Evolutionary conservation across 1,140 invertebrate genomes (phyloP), one percentile per base, ranked within the genome.

Genomic region (Leguminivora glycinivorella): DNA sequence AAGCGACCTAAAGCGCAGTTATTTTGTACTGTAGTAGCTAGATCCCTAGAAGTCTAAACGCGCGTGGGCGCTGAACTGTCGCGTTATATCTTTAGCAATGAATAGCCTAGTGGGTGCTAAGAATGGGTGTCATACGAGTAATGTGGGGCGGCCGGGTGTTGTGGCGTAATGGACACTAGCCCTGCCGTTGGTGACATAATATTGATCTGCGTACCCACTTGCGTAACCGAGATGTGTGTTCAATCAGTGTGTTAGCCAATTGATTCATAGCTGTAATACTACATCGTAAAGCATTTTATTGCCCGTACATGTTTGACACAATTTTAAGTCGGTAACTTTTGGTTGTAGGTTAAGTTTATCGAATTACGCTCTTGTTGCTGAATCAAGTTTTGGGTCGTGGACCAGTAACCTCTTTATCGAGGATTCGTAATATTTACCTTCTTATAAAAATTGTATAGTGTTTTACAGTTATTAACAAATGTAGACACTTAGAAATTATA

Each of bases 81-180:
- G 4, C 40, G 4, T 43, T 43, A 43, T n/a, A 9, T 43, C 40
- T 43, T 43, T 43, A 43, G 40, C n/a, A n/a, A 43, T 43, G n/a
- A 43, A 43, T 43, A 17, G 43, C 43, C 19, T 17, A 52, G 43
- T 52, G 47, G 47, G 47, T 52, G 47, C 47, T 22, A 52, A 52
- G 47, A 52, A 52, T 52, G 47, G 47, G 47, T 29, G 58, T 63
- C 58, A 63, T 63, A 29, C 25, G 58, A 29, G 58, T 63, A 63
- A 63, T 52, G 58, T 63, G 58, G 58, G 58, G 58, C 58, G 29
- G n/a, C 19, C 47, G 47, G 17, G 47, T 52, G 47, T 52, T 17
- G 58, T 63, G 58, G 29, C 58, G 58, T 29, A 63, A 63, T 29
- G 25, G 25, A 34, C 25, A 63, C 14, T 25, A 17, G 58, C 34